Conservation (phyloP, 2,113 vertebrate species). For the Jacana jacana region DNA sequence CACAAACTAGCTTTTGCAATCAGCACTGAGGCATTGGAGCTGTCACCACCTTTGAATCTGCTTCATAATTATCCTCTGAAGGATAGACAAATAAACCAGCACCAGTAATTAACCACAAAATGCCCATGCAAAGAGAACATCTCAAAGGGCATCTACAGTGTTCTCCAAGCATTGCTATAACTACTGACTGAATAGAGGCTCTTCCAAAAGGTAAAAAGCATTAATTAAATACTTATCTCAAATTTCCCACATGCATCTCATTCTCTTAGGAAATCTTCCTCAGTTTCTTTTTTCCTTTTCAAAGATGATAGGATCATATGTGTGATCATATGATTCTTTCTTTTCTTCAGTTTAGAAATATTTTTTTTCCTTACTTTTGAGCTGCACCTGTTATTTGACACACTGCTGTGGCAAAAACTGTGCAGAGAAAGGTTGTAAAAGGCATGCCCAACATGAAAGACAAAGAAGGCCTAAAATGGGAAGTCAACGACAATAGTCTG, state of each 20-base stretch:
- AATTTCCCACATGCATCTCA: not conserved
- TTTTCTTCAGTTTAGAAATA: not conserved
- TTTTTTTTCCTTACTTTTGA: slow-evolving; percentile 20
- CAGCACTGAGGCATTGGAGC: not conserved
- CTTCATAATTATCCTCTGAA: slow-evolving; percentile 45
- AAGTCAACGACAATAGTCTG: slow-evolving; percentile 3
- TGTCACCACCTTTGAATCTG: slow-evolving; percentile 23
- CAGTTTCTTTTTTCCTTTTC: not conserved
- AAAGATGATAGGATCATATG: not conserved
- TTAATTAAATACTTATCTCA: not conserved
- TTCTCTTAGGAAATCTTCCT: not conserved
- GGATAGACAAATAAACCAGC: slow-evolving; percentile 17
- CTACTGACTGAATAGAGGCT: not conserved
- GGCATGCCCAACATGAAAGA: slow-evolving; percentile 41
- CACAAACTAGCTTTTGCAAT: slow-evolving; percentile 21
- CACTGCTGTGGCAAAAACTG: slow-evolving; percentile 27
- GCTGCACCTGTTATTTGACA: not conserved
- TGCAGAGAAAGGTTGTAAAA: slow-evolving; percentile 37
- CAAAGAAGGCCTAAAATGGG: slow-evolving; percentile 5
- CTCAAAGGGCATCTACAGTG: not conserved
- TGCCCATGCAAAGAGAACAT: not conserved
- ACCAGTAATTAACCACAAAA: slow-evolving; percentile 8
- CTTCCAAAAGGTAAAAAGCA: not conserved
- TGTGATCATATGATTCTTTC: not conserved
- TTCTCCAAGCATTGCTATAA: not conserved